Base-by-base conservation (phyloP, 2,113 vertebrate species). In the Chaetorhynchus papuensis region DNA sequence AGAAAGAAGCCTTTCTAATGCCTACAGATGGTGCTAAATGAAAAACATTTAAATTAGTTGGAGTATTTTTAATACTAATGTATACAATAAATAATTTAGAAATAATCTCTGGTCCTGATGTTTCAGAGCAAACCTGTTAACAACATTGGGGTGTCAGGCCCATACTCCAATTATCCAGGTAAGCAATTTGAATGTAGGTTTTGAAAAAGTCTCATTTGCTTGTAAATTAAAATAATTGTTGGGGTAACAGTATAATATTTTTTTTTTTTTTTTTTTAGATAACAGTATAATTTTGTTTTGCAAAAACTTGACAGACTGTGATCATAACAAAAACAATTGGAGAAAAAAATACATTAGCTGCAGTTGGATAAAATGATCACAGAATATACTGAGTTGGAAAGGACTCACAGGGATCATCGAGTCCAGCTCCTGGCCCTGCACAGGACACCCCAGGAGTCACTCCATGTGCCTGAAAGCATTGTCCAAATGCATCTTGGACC, bases 401-500 rank as follows among this genome's bases (percentile, higher is more conserved):
- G 31, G 9, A 19, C 26, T 50, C 37, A 12, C 27, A 12, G 5
- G 17, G 27, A 33, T 33, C 13, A 13, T 31, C 0, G 0, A 68
- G 44, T 68, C 14, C 27, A 37, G 1, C 14, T 37, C 44, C 37
- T 22, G 37, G 61, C 21, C 31, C 83, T 44, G 44, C 33, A 23
- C 33, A 77, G 33, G n/a, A 37, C 15, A 27, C 10, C 27, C 31
- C 22, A 9, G 3, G 44, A 27, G 53, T 68, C 53, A 27, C 37
- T 2, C 21, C 3, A 3, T 52, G 45, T 77, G 33, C 33, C 72
- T 44, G 31, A 77, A 37, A 33, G 63, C 18, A 10, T 3, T 77
- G 53, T 60, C 45, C 63, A 60, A 22, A 1, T 0, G 1, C 44
- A 30, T 49, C 7, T 17, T 21, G 61, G 42, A 0, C 21, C 24